These are phyloP conservation scores for Anthopleura xanthogrammica DNA, from an alignment of 92 coral and sea anemone species.

Conservation along the genomic window DNA sequence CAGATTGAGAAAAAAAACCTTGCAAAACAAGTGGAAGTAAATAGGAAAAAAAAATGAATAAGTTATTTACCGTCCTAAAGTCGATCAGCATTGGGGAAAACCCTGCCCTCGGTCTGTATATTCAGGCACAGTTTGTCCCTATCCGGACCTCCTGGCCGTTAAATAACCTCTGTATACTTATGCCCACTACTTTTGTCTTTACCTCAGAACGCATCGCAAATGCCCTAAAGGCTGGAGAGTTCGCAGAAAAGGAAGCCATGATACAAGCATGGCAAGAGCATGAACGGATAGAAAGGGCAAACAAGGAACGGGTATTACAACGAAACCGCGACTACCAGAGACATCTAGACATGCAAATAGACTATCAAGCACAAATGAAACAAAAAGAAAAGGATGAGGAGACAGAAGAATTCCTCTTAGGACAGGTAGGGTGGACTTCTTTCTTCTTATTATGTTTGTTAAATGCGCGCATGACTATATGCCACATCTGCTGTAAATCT, in stretches of 20 bases:
- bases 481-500: no score
- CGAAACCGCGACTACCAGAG: conserved; percentile 72
- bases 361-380: conserved; percentile 71
- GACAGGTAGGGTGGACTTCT: conserved; percentile 65
- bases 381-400: conserved; percentile 79
- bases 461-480: no score
- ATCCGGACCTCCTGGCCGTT: no score
- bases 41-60: no score
- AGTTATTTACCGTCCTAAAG: no score
- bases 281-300: conserved; percentile 76
- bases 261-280: conserved; percentile 80
- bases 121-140: no score
- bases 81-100: no score
- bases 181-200: not conserved
- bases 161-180: no score
- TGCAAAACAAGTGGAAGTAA: no score
- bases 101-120: no score
- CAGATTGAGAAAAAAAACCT: no score
- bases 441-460: no score
- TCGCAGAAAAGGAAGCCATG: conserved; percentile 73
- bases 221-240: conserved; percentile 69
- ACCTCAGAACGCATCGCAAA: conserved; percentile 63
- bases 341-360: conserved; percentile 93
- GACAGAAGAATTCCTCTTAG: conserved; percentile 74
- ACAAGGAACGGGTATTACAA: conserved; percentile 76